These are phyloP conservation scores for Myiopsitta monachus DNA, from an alignment of 2,113 vertebrate genomes.

Conservation along the genomic window DNA sequence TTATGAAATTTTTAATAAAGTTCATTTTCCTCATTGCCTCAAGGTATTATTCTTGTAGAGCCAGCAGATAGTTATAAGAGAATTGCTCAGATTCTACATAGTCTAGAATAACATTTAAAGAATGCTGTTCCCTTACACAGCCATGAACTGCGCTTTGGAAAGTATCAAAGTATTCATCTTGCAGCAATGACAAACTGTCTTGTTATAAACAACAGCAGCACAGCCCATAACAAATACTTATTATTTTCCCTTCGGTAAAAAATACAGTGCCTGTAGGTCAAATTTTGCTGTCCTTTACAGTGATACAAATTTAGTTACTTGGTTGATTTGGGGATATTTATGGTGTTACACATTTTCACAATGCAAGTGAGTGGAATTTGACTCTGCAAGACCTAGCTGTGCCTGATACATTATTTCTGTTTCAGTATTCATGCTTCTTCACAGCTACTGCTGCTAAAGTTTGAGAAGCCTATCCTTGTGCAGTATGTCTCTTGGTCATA, in stretches of 20 bases:
- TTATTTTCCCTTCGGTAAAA: constrained; percentile 8
- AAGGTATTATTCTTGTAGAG: constrained; percentile 35
- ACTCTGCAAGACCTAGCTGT: not conserved
- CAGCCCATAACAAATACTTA: not conserved
- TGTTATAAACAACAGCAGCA: not conserved
- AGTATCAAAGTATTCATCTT: not conserved
- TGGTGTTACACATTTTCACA: not conserved
- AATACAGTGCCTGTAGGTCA: not conserved
- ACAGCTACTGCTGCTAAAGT: constrained; percentile 19
- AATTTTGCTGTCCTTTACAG: not conserved
- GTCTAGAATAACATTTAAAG: not conserved
- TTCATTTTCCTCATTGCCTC: constrained; percentile 28
- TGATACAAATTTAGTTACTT: not conserved
- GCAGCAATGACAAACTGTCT: not conserved
- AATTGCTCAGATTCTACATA: not conserved
- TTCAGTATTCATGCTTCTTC: constrained; percentile 33
- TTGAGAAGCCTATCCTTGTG: constrained; percentile 17
- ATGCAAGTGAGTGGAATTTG: not conserved
- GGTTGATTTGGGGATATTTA: constrained; percentile 3
- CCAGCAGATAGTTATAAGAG: not conserved
- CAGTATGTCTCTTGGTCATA: constrained; percentile 30
- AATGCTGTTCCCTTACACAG: not conserved
- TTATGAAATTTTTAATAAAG: constrained; percentile 55
- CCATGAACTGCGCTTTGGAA: not conserved
- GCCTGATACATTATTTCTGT: not conserved